A percentile compares a stretch with the other conserved stretches of the same genome.
These are phyloP conservation scores for Epizoanthus scotinus DNA, from an alignment of 92 coral and sea anemone genomes.

Conservation along the genomic window DNA sequence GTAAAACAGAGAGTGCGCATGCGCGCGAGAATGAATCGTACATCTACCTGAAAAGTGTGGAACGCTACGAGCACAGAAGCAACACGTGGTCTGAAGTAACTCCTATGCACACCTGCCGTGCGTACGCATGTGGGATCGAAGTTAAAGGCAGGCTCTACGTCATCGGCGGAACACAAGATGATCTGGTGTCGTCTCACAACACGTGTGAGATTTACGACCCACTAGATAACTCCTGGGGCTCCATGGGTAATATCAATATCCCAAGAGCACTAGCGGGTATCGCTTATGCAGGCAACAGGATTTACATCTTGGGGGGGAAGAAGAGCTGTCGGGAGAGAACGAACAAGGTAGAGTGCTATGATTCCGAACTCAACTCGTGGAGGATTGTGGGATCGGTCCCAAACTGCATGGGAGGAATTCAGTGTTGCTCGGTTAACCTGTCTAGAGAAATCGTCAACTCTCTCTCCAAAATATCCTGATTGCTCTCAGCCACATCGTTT, in stretches of 20 bases:
- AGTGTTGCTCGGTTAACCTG: conserved; percentile 82
- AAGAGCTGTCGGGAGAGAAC: conserved; percentile 89
- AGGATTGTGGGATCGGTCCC: conserved; percentile 86
- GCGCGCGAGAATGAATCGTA: conserved; percentile 68
- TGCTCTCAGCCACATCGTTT: not conserved
- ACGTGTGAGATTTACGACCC: conserved; percentile 88
- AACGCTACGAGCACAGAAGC: conserved; percentile 69
- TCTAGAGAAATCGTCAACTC: conserved; percentile 63
- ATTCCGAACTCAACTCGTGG: conserved; percentile 80
- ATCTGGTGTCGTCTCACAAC: conserved; percentile 78
- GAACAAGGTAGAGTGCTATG: conserved; percentile 88
- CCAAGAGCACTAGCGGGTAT: conserved; percentile 94
- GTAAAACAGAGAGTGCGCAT: conserved; percentile 79
- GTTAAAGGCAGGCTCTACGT: conserved; percentile 69
- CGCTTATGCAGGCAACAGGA: conserved; percentile 64
- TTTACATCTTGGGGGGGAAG: conserved; percentile 94
- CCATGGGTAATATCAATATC: conserved; percentile 70
- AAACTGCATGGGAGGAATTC: conserved; percentile 93
- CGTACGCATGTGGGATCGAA: conserved; percentile 87
- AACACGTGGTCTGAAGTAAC: conserved; percentile 78
- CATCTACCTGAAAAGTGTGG: conserved; percentile 75
- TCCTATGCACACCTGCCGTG: conserved; percentile 80
- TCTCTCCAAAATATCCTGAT: conserved; percentile 67
- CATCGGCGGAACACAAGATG: conserved; percentile 90
- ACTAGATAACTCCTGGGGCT: conserved; percentile 65